A percentile compares a stretch with the other conserved stretches of the same genome.
Evolutionary conservation across 2,797 vertebrate species (phyloP).

Genomic region (Bradypus variegatus): DNA sequence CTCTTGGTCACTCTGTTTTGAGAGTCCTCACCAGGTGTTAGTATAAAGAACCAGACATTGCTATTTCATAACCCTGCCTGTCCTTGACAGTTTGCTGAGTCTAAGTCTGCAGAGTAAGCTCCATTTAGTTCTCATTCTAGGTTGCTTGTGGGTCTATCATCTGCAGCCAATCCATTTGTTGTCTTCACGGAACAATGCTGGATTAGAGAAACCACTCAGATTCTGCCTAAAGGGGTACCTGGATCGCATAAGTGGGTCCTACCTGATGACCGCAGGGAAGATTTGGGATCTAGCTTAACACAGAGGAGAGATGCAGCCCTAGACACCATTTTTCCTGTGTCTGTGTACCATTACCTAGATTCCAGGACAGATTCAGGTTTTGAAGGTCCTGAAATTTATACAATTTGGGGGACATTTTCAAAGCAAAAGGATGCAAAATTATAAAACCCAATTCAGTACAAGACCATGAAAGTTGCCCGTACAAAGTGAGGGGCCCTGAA

Average conservation of each 20-base stretch:
- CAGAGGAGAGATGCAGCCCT: background rate
- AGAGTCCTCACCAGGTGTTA: background rate
- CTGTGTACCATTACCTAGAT: background rate
- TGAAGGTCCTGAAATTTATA: background rate
- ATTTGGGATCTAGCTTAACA: background rate
- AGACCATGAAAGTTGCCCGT: background rate
- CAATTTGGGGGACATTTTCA: background rate
- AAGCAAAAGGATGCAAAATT: background rate
- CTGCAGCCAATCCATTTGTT: background rate
- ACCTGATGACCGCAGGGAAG: background rate
- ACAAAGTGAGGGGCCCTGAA: too few relatives aligned
- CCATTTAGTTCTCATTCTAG: background rate
- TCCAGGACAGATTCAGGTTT: background rate
- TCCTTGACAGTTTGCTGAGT: background rate
- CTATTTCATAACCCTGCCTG: too few relatives aligned
- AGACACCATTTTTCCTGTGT: background rate
- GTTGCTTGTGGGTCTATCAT: background rate
- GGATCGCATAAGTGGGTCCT: background rate
- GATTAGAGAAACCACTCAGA: background rate
- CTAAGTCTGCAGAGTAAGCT: background rate
- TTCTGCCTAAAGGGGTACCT: background rate
- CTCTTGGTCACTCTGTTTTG: background rate
- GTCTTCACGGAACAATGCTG: background rate
- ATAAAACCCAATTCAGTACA: background rate
- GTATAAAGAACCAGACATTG: background rate